phyloP scores from a whole-genome alignment of 2,113 vertebrate genomes.

The Coturnix japonica region DNA sequence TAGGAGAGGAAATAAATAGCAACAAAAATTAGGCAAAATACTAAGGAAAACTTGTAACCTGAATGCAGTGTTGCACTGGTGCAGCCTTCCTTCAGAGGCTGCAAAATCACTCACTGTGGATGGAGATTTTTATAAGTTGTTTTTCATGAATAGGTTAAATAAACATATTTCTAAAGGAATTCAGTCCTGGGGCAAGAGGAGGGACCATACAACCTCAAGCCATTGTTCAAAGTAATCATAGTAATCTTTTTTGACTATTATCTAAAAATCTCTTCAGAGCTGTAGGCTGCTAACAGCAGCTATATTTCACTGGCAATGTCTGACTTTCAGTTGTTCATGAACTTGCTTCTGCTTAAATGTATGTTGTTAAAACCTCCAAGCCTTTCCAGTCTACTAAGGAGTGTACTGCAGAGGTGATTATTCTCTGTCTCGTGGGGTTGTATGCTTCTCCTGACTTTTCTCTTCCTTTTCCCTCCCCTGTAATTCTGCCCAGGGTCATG shows the following conservation, averaged over 20 bases:
- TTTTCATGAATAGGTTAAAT: background rate
- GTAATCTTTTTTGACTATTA: background rate
- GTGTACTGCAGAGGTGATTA: background rate
- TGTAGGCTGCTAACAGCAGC: background rate
- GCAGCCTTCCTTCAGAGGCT: background rate
- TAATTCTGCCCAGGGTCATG: background rate
- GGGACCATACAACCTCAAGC: background rate
- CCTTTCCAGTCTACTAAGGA: background rate
- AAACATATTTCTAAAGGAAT: background rate
- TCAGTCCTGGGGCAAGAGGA: background rate
- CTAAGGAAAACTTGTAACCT: background rate
- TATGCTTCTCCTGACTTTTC: background rate
- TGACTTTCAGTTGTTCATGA: background rate
- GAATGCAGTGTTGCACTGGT: background rate
- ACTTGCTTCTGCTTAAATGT: background rate
- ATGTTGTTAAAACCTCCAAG: background rate
- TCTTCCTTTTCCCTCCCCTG: background rate
- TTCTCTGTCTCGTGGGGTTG: fast-evolving
- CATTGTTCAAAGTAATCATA: background rate
- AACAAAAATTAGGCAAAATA: background rate
- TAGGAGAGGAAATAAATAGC: background rate
- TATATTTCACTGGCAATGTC: background rate
- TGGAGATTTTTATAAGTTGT: background rate
- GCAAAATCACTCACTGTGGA: background rate
- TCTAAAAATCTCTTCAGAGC: background rate